These are phyloP conservation scores for Lycorma delicatula DNA, from an alignment of 1,140 invertebrate species.

Conservation along the genomic window DNA sequence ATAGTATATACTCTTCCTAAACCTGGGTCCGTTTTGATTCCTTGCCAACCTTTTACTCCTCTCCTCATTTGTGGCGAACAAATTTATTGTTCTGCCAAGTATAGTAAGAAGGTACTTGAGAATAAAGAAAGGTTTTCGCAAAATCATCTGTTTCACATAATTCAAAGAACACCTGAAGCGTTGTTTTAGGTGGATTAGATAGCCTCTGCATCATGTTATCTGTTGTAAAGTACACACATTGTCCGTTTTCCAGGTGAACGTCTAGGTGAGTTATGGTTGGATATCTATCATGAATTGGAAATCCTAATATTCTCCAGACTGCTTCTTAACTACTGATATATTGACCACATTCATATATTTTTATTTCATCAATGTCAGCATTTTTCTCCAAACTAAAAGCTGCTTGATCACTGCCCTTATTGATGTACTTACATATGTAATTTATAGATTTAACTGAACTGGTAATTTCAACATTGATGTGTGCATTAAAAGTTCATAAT, in stretches of 20 bases:
- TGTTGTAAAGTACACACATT: conserved; percentile 26
- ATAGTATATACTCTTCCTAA: too few species aligned
- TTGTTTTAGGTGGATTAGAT: not conserved
- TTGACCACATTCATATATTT: conserved; percentile 30
- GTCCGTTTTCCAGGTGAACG: conserved; percentile 34
- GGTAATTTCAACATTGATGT: conserved; percentile 37
- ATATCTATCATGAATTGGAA: conserved; percentile 34
- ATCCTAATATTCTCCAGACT: conserved; percentile 35
- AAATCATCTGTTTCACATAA: conserved; percentile 8
- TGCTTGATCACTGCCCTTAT: conserved; percentile 35
- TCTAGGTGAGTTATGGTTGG: conserved; percentile 33
- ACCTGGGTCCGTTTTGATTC: not conserved
- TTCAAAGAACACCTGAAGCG: conserved; percentile 3
- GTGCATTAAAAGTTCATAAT: conserved; percentile 30
- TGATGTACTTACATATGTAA: conserved; percentile 39
- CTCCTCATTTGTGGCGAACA: not conserved
- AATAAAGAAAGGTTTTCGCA: conserved; percentile 13
- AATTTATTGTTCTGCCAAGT: conserved; percentile 7
- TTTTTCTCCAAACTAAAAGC: conserved; percentile 23
- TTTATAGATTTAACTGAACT: conserved; percentile 38
- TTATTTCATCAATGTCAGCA: conserved; percentile 36
- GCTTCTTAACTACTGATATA: conserved; percentile 36
- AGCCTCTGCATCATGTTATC: conserved; percentile 11
- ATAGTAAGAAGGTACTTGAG: conserved; percentile 23
- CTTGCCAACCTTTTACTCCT: not conserved